These are phyloP conservation scores for Macaria notata DNA, from an alignment of 2,888 invertebrate genomes.

Conservation along the genomic window DNA sequence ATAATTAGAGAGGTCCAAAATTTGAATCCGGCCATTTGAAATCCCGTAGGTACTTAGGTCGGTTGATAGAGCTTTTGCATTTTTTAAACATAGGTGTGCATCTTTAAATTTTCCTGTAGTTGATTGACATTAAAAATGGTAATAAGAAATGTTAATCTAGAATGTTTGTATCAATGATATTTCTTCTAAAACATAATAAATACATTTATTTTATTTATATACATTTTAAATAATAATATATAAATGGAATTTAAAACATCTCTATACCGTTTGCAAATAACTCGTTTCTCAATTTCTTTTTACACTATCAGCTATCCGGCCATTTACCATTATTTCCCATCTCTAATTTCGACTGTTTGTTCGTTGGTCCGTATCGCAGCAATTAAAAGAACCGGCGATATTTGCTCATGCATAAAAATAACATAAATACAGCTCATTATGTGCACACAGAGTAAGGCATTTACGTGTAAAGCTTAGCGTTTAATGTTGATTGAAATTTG, in stretches of 20 bases:
- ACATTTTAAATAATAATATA: no score
- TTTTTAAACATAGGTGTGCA: no score
- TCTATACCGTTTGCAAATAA: no score
- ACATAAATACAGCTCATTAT: constrained; percentile 58
- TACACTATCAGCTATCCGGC: constrained; percentile 6
- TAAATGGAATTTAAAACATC: no score
- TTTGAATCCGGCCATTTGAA: constrained; percentile 5
- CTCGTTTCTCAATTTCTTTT: no score
- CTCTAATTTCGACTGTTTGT: constrained; percentile 40
- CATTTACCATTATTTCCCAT: constrained; percentile 16
- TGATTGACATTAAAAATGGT: no score
- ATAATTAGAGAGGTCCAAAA: constrained; percentile 38
- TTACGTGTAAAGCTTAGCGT: neutral
- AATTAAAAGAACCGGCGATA: constrained; percentile 63
- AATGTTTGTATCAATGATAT: no score
- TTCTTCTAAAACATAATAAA: no score
- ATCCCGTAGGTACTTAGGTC: constrained; percentile 5
- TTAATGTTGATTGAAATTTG: neutral
- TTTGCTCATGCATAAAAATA: constrained; percentile 67
- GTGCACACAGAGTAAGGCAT: constrained; percentile 28
- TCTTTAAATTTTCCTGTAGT: no score
- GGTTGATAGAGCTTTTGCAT: neutral
- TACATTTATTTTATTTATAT: no score
- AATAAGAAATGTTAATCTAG: no score
- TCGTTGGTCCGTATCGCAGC: constrained; percentile 49